Evolutionary conservation across 2,113 vertebrate genomes (phyloP).

Genomic region (Epinephelus moara): DNA sequence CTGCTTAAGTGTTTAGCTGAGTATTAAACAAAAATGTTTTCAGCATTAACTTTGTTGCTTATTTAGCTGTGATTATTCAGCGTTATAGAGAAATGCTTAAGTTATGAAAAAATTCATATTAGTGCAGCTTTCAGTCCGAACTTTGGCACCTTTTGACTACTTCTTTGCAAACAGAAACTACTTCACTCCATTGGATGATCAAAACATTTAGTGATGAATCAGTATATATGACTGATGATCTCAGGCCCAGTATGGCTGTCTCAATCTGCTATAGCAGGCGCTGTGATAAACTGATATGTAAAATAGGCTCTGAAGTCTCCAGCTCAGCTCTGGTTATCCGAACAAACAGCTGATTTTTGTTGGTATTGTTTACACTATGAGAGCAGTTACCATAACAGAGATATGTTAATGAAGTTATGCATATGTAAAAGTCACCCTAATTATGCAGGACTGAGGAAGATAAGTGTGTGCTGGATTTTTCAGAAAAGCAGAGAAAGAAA

Average conservation of each 20-base stretch:
- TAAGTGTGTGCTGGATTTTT: not conserved
- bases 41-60: no score
- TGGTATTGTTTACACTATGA: not conserved
- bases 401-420: slow-evolving; percentile 27
- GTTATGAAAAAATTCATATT: not conserved
- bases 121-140: not conserved
- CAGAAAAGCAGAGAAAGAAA: not conserved
- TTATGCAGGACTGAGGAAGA: not conserved
- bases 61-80: no score
- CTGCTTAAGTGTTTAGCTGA: no score
- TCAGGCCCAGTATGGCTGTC: not conserved
- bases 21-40: no score
- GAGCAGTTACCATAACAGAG: slow-evolving; percentile 3
- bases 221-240: slow-evolving; percentile 3
- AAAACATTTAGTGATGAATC: not conserved
- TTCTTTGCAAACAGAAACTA: not conserved
- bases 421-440: not conserved
- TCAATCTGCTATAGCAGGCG: slow-evolving; percentile 20
- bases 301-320: slow-evolving; percentile 13
- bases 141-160: not conserved
- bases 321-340: slow-evolving; percentile 10
- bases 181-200: not conserved
- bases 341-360: not conserved
- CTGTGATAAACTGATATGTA: slow-evolving; percentile 27
- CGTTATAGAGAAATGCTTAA: not conserved